Conservation (phyloP, 2,888 invertebrate genomes). For the Drosophila diplacantha region DNA sequence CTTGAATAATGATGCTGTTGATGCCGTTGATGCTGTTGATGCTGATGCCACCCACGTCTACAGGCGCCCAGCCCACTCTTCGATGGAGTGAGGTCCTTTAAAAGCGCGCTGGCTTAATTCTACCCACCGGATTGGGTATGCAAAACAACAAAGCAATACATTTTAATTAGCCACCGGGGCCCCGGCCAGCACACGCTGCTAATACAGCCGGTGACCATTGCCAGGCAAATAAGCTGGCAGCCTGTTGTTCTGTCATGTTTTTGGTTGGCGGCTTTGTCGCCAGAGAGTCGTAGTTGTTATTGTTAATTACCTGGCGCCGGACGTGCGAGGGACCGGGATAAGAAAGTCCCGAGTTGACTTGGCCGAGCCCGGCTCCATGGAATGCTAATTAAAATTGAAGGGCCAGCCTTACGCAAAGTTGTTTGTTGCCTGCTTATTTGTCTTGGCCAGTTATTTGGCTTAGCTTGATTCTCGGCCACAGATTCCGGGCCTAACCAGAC, state of each 20-base stretch:
- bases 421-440: conserved; percentile 24
- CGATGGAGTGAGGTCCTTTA: conserved; percentile 23
- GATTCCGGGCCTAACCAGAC: conserved; percentile 22
- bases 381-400: conserved; percentile 41
- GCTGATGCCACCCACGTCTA: conserved; percentile 12
- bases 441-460: conserved; percentile 33
- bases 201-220: conserved; percentile 46
- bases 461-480: conserved; percentile 20
- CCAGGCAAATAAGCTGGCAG: conserved; percentile 44
- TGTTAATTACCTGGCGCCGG: conserved; percentile 49
- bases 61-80: neutral
- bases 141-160: conserved; percentile 45
- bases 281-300: conserved; percentile 48
- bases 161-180: conserved; percentile 56
- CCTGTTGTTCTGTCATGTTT: conserved; percentile 42
- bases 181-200: conserved; percentile 11
- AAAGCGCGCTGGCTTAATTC: conserved; percentile 47
- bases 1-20: conserved; percentile 63
- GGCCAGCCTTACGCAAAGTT: neutral
- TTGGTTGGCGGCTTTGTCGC: conserved; percentile 36
- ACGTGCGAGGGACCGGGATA: conserved; percentile 30
- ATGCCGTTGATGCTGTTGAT: conserved; percentile 15
- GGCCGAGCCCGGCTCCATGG: conserved; percentile 5
- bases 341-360: conserved; percentile 6
- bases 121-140: conserved; percentile 20